A percentile compares a stretch with the other conserved stretches of the same genome.
Evolutionary conservation across 2,113 vertebrate species (phyloP).

Genomic region (Hydrolagus affinis): DNA sequence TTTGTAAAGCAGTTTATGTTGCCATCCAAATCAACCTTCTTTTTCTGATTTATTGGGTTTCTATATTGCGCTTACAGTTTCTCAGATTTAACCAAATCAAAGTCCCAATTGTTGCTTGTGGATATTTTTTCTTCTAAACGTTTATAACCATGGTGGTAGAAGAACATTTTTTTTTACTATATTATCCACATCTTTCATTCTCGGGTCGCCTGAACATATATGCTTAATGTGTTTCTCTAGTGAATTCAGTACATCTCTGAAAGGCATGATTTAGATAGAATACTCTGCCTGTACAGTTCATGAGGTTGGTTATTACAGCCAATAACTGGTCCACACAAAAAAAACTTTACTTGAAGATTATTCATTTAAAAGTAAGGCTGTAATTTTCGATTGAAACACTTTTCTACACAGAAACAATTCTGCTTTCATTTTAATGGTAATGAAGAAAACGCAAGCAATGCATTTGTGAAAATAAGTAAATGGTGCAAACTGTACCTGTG

Average conservation of each 20-base stretch:
- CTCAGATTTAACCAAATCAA: constrained; percentile 31
- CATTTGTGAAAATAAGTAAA: background rate
- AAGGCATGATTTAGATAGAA: background rate
- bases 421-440: background rate
- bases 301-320: background rate
- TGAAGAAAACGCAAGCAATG: background rate
- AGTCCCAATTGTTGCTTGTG: constrained; percentile 22
- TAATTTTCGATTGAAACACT: background rate
- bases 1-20: constrained; percentile 42
- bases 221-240: background rate
- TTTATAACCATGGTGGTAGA: constrained; percentile 1
- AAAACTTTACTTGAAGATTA: too few species aligned
- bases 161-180: background rate
- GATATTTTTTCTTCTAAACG: constrained; percentile 8
- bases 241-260: background rate
- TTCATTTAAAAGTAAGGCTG: too few species aligned
- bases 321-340: background rate
- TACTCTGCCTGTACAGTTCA: background rate
- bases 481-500: too few species aligned
- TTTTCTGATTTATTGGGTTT: constrained; percentile 26
- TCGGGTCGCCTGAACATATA: background rate
- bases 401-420: background rate
- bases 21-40: constrained; percentile 17
- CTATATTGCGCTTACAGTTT: background rate
- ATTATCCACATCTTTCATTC: constrained; percentile 18